Percentiles rank a stretch among this genome's conserved stretches.
phyloP scores from a whole-genome alignment of 1,140 invertebrate species.

The Eciton burchellii region DNA sequence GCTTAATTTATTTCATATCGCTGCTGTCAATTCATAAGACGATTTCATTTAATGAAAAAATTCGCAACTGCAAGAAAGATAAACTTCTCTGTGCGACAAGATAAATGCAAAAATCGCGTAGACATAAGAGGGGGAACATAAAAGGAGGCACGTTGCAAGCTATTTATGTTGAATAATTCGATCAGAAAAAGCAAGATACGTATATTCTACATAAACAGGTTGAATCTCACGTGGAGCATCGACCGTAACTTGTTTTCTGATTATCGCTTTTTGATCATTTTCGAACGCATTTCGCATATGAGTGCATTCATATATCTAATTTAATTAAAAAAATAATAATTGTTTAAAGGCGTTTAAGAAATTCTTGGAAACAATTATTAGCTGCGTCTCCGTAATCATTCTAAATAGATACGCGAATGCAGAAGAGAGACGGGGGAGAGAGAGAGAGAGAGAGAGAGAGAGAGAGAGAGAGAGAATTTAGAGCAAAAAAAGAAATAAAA shows the following conservation, averaged over 20 bases:
- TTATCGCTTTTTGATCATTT: background rate
- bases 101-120: conserved; percentile 21
- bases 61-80: background rate
- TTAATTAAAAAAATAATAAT: conserved; percentile 6
- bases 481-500: conserved; percentile 11
- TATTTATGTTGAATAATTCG: conserved; percentile 33
- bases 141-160: background rate
- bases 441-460: too few relatives aligned
- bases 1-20: background rate
- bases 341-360: background rate
- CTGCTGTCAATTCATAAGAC: background rate
- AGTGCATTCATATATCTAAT: background rate
- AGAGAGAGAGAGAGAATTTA: too few relatives aligned
- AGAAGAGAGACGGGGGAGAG: too few relatives aligned
- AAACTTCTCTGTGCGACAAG: conserved; percentile 10
- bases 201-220: background rate
- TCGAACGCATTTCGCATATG: background rate
- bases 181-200: conserved; percentile 9
- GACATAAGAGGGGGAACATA: background rate
- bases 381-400: background rate
- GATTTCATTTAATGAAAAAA: background rate
- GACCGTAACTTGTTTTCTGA: conserved; percentile 6
- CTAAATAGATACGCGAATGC: background rate
- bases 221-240: background rate
- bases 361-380: background rate